phyloP scores from a whole-genome alignment of 2,888 invertebrate genomes.

The Polylopha cassiicola region DNA sequence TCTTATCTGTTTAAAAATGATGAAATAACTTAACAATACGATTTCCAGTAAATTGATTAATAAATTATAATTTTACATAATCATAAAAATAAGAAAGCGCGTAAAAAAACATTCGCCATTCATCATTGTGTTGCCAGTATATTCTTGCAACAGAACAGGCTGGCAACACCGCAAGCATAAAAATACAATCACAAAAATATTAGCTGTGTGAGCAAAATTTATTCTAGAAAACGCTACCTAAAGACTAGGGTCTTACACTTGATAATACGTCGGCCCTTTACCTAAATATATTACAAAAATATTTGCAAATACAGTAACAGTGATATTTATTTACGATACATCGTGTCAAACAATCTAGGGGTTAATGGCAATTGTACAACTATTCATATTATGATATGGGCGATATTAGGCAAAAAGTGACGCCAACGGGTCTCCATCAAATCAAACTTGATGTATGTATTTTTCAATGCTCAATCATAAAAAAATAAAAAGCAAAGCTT shows the following conservation, averaged over 20 bases:
- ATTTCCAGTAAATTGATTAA: no score
- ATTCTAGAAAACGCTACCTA: conserved; percentile 60
- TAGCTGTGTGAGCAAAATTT: conserved; percentile 62
- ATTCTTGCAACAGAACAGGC: conserved; percentile 5
- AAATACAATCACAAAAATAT: conserved; percentile 34
- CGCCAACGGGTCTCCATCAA: no score
- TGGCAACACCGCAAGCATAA: conserved; percentile 30
- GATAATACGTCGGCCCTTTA: conserved; percentile 48
- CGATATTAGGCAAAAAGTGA: conserved; percentile 10
- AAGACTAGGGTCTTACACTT: conserved; percentile 63
- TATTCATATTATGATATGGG: conserved; percentile 17
- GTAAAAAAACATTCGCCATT: conserved; percentile 25
- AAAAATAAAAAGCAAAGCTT: no score
- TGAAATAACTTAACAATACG: conserved; percentile 11
- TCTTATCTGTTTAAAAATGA: conserved; percentile 4
- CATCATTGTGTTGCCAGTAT: conserved; percentile 21
- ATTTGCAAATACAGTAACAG: conserved; percentile 48
- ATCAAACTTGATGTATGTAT: no score
- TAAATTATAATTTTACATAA: conserved; percentile 27
- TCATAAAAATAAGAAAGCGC: conserved; percentile 42
- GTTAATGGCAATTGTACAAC: conserved; percentile 13
- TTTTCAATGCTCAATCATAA: no score
- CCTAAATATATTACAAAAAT: conserved; percentile 49
- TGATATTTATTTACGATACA: conserved; percentile 36
- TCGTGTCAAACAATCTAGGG: conserved; percentile 29